Percentiles rank a stretch among this genome's conserved stretches.
phyloP scores from a whole-genome alignment of 1,140 invertebrate genomes.

The Drosophila erecta region DNA sequence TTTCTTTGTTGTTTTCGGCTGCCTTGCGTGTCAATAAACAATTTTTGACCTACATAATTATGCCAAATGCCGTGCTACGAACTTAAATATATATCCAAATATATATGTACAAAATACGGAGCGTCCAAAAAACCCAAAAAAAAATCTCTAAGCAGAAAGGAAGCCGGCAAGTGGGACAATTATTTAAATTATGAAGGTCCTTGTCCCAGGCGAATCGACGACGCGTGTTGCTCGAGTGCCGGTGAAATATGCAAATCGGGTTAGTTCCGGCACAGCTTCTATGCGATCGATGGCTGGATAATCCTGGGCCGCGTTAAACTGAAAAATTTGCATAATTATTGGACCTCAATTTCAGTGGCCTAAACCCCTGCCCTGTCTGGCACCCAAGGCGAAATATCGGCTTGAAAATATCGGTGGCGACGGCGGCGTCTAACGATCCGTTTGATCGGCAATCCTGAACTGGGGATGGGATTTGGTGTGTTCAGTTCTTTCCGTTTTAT shows the following conservation, averaged over 20 bases:
- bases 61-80: constrained; percentile 75
- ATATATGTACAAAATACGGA: constrained; percentile 13
- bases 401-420: constrained; percentile 33
- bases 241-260: constrained; percentile 68
- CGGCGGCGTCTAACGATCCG: constrained; percentile 75
- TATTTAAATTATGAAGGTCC: constrained; percentile 83
- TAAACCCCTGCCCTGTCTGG: constrained; percentile 56
- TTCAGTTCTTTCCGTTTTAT: background rate
- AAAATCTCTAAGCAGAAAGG: constrained; percentile 80
- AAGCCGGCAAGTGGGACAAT: constrained; percentile 83
- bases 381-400: constrained; percentile 51
- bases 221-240: constrained; percentile 76
- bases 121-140: background rate
- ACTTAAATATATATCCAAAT: constrained; percentile 24
- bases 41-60: constrained; percentile 84
- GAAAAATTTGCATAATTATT: constrained; percentile 79
- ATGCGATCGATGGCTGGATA: constrained; percentile 63
- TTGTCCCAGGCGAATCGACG: constrained; percentile 26
- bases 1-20: constrained; percentile 73
- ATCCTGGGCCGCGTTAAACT: constrained; percentile 59
- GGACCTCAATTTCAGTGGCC: constrained; percentile 43
- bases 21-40: constrained; percentile 82
- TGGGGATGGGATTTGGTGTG: constrained; percentile 9
- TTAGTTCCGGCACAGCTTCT: constrained; percentile 80
- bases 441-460: constrained; percentile 64